Evolutionary conservation across 2,113 vertebrate genomes (phyloP).

Genomic region (Cyprinus carpio): DNA sequence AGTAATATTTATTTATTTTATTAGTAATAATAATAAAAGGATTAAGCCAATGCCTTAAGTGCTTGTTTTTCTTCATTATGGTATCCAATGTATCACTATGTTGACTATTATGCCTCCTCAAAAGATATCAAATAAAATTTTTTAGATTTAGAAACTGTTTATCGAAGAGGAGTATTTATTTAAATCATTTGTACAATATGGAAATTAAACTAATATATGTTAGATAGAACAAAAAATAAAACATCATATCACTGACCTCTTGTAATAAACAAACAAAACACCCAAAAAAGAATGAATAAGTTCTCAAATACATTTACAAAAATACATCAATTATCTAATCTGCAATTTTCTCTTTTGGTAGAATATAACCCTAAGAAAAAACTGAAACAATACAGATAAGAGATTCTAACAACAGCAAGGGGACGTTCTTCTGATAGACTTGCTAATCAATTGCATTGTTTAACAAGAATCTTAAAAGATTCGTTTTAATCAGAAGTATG

Average conservation of each 20-base stretch:
- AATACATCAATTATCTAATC: background rate
- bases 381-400: background rate
- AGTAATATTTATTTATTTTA: too few species aligned
- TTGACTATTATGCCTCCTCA: too few species aligned
- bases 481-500: background rate
- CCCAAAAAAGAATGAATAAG: background rate
- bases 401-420: too few species aligned
- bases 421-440: background rate
- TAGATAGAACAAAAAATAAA: background rate
- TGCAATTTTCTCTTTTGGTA: background rate
- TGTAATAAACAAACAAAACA: background rate
- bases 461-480: background rate
- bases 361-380: background rate
- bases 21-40: too few species aligned
- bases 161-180: too few species aligned
- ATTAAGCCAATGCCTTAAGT: too few species aligned
- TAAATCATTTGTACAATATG: too few species aligned
- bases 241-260: background rate
- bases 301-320: background rate
- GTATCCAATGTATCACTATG: too few species aligned
- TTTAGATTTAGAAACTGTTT: too few species aligned
- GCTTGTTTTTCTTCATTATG: too few species aligned
- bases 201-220: too few species aligned
- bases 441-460: background rate
- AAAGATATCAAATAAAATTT: too few species aligned